phyloP scores from a whole-genome alignment of 2,888 invertebrate genomes.

The Serripes groenlandicus region DNA sequence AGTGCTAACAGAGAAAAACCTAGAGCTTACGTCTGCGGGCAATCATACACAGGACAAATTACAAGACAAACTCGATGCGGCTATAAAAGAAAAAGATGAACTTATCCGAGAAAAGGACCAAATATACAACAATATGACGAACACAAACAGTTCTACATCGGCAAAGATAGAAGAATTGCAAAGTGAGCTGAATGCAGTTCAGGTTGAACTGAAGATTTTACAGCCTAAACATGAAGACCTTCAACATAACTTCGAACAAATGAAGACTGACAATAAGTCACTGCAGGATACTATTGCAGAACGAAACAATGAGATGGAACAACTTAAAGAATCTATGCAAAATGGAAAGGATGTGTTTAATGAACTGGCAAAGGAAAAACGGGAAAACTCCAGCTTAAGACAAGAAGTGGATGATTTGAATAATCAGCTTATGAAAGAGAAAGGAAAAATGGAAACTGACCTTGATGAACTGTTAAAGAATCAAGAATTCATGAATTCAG shows the following conservation, averaged over 20 bases:
- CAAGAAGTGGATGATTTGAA: constrained; percentile 54
- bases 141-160: constrained; percentile 21
- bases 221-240: constrained; percentile 59
- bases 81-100: constrained; percentile 39
- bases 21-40: constrained; percentile 44
- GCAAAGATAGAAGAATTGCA: constrained; percentile 52
- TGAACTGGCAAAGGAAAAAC: constrained; percentile 53
- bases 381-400: constrained; percentile 48
- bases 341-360: constrained; percentile 61
- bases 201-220: constrained; percentile 58
- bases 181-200: constrained; percentile 48
- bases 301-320: constrained; percentile 42
- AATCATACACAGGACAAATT: constrained; percentile 48
- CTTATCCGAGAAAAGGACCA: constrained; percentile 46
- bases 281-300: constrained; percentile 27
- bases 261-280: constrained; percentile 44
- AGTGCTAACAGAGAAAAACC: constrained; percentile 57
- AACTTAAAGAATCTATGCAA: constrained; percentile 51
- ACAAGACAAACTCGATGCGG: constrained; percentile 38
- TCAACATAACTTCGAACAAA: constrained; percentile 26
- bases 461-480: constrained; percentile 65
- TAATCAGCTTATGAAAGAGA: constrained; percentile 43
- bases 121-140: constrained; percentile 37
- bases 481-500: constrained; percentile 67
- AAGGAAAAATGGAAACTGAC: constrained; percentile 56